Evolutionary conservation across 2,113 vertebrate genomes (phyloP).

Genomic region (Lipotes vexillifer): DNA sequence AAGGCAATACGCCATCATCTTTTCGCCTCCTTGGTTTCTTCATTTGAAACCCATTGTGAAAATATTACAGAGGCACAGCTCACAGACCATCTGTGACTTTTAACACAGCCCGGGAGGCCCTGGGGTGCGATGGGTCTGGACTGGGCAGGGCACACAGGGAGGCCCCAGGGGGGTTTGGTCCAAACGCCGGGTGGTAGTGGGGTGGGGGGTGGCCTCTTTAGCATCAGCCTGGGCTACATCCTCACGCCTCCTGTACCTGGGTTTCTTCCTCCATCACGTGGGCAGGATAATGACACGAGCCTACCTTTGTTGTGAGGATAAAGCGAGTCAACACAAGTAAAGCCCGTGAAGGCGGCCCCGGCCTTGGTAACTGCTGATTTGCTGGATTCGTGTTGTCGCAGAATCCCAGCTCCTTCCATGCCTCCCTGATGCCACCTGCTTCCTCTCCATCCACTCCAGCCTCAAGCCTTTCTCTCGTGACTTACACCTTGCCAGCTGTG

Average conservation of each 20-base stretch:
- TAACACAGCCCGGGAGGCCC: rapidly evolving
- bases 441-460: neutral
- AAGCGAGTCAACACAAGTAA: neutral
- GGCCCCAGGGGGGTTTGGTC: neutral
- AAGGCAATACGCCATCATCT: neutral
- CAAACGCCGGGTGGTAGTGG: neutral
- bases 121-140: neutral
- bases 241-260: neutral
- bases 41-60: neutral
- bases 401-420: neutral
- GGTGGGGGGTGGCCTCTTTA: neutral
- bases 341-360: neutral
- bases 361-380: neutral
- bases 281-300: neutral
- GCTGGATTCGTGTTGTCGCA: rapidly evolving
- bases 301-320: neutral
- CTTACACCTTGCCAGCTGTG: neutral
- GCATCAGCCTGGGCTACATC: neutral
- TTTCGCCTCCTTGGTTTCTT: neutral
- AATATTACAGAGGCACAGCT: neutral
- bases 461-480: neutral
- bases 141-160: neutral
- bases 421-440: neutral
- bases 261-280: neutral
- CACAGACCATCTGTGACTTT: neutral